phyloP scores from a whole-genome alignment of 2,888 invertebrate species.

The Acanthacorydalis orientalis region DNA sequence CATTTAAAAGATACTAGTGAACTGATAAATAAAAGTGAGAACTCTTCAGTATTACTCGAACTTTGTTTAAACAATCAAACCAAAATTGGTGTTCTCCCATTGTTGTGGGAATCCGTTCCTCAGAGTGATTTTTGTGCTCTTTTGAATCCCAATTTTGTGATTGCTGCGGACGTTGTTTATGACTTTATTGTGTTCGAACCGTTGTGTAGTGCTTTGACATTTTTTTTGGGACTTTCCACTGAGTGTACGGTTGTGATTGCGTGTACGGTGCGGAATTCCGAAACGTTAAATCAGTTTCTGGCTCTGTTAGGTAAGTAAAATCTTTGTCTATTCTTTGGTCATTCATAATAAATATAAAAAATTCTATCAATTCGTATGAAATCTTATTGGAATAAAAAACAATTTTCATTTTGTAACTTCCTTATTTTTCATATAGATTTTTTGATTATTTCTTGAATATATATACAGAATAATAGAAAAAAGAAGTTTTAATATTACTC shows the following conservation, averaged over 20 bases:
- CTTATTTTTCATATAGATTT: too few species aligned
- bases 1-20: constrained; percentile 15
- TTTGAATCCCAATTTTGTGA: constrained; percentile 27
- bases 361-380: background rate
- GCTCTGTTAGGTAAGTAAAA: constrained; percentile 30
- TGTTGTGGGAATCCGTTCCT: constrained; percentile 34
- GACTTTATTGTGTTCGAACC: constrained; percentile 34
- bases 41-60: background rate
- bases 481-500: too few species aligned
- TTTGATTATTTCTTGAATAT: too few species aligned
- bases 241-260: constrained; percentile 31
- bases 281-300: constrained; percentile 41
- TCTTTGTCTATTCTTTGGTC: too few species aligned
- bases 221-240: constrained; percentile 21
- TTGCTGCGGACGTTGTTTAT: constrained; percentile 44
- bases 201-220: constrained; percentile 27
- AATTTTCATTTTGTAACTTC: too few species aligned
- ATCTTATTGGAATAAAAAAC: too few species aligned
- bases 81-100: constrained; percentile 19
- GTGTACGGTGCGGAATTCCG: constrained; percentile 45
- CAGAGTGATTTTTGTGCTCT: constrained; percentile 16
- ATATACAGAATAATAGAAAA: too few species aligned
- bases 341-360: too few species aligned
- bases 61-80: background rate
- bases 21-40: constrained; percentile 5